Conservation (phyloP, 1,140 invertebrate species). For the Idris sp. region DNA sequence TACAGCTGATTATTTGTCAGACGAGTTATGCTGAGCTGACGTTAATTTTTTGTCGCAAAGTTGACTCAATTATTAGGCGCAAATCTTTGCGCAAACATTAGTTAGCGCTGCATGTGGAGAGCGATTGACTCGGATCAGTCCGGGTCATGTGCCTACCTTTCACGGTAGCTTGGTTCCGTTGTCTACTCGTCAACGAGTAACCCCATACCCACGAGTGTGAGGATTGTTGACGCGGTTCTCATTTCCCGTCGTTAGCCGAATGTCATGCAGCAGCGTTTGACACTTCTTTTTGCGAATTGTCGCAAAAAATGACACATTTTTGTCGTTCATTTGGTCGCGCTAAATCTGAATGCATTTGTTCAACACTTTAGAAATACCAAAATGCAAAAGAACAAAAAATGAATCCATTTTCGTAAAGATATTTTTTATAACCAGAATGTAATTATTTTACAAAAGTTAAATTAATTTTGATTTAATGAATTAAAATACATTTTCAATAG, state of each 20-base stretch:
- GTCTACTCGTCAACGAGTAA: conserved; percentile 76
- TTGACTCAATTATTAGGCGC: conserved; percentile 75
- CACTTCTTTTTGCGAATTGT: conserved; percentile 53
- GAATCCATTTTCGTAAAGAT: no score
- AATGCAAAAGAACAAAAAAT: no score
- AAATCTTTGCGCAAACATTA: conserved; percentile 78
- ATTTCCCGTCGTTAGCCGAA: conserved; percentile 66
- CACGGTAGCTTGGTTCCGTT: conserved; percentile 75
- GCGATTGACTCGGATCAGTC: conserved; percentile 71
- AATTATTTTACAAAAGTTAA: no score
- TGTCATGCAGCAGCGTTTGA: conserved; percentile 40
- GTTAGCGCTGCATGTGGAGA: conserved; percentile 70
- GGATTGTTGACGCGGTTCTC: conserved; percentile 75
- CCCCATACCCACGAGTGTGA: conserved; percentile 60
- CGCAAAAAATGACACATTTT: conserved; percentile 46
- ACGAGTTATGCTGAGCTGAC: conserved; percentile 41
- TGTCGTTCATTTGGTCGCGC: conserved; percentile 50
- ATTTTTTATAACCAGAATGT: no score
- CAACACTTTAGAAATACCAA: conserved; percentile 4
- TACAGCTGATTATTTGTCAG: conserved; percentile 69
- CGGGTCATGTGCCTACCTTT: conserved; percentile 74
- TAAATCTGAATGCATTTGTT: conserved; percentile 40
- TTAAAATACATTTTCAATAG: no score
- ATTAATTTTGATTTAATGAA: no score
- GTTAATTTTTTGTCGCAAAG: conserved; percentile 66